Evolutionary conservation across 2,888 invertebrate species (phyloP), one percentile per base, ranked within the genome.

Genomic region (Athrips mouffetella): DNA sequence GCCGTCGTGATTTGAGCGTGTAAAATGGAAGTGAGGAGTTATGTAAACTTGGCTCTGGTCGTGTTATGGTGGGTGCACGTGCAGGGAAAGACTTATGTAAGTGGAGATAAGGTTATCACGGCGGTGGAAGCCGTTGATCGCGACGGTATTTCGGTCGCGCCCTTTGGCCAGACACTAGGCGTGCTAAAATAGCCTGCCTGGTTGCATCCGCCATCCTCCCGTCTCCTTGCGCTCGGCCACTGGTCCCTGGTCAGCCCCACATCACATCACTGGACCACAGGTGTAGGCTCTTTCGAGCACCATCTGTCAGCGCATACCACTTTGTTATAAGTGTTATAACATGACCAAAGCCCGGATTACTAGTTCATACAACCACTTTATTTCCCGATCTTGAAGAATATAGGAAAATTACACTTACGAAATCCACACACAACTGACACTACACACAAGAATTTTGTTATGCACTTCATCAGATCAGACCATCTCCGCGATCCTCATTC

Each of bases 71-170:
- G 61, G 60, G 42, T 70, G 70, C 76, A 76, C 74, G 76, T 77
- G 76, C 45, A 52, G 47, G 55, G 60, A 55, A 57, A 63, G 60
- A 52, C 67, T 79, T 81, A 79, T 78, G 67, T 80, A 81, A 82
- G 75, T 58, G 51, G 53, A 63, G 72, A 79, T 80, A 76, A 72
- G 70, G 67, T 72, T 76, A 73, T 73, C 72, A 63, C 49, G 49
- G 54, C 58, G 60, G 61, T 58, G 52, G 55, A 53, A 57, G 59
- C 58, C 54, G 66, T 64, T 63, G 56, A 50, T 61, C 48, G 50
- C 54, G 51, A 58, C 58, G 69, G 71, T 78, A 78, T 77, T 76
- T 70, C 65, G 41, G 67, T 67, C 61, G 51, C 48, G 53, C 53
- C 55, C 53, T 59, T 59, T 58, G 54, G 51, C 49, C 49, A 45